Evolutionary conservation across 2,113 vertebrate genomes (phyloP).

Genomic region (Megaceryle maxima): DNA sequence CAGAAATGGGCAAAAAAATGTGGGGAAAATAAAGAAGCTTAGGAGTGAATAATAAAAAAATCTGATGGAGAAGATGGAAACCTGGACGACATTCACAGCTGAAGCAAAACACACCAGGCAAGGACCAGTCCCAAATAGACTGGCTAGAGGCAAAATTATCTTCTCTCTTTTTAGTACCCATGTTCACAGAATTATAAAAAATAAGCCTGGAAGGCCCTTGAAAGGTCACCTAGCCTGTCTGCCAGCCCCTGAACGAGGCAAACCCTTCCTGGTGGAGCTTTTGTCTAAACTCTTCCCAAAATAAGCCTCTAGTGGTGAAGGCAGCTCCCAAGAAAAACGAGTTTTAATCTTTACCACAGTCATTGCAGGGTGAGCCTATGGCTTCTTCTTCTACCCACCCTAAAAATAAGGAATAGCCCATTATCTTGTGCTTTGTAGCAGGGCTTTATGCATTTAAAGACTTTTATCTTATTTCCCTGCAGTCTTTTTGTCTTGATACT

Average conservation of each 20-base stretch:
- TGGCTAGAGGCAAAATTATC: slow-evolving; percentile 36
- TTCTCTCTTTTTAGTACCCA: slow-evolving; percentile 23
- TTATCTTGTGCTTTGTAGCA: slow-evolving; percentile 57
- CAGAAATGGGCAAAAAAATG: not conserved
- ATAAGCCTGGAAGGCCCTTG: slow-evolving; percentile 54
- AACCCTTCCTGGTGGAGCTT: slow-evolving; percentile 45
- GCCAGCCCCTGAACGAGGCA: slow-evolving; percentile 4
- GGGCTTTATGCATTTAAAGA: slow-evolving; percentile 44
- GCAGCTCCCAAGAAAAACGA: slow-evolving; percentile 55
- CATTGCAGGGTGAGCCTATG: slow-evolving; percentile 34
- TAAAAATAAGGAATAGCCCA: slow-evolving; percentile 42
- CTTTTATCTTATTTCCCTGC: slow-evolving; percentile 58
- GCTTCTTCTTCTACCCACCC: slow-evolving; percentile 33
- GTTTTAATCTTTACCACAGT: slow-evolving; percentile 37
- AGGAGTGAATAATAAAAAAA: not conserved
- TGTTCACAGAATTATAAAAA: slow-evolving; percentile 49
- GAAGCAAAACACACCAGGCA: slow-evolving; percentile 28
- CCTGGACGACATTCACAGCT: not conserved
- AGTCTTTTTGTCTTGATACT: slow-evolving; percentile 48
- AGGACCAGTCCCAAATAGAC: slow-evolving; percentile 41
- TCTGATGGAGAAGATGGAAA: not conserved
- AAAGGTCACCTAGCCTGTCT: slow-evolving; percentile 63
- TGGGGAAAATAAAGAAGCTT: not conserved
- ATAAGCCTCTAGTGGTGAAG: slow-evolving; percentile 47
- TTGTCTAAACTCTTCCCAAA: slow-evolving; percentile 52